Percentiles rank a stretch among this genome's conserved stretches.
Conservation (phyloP, 23 tunicate species). For the Diplosoma virens region DNA sequence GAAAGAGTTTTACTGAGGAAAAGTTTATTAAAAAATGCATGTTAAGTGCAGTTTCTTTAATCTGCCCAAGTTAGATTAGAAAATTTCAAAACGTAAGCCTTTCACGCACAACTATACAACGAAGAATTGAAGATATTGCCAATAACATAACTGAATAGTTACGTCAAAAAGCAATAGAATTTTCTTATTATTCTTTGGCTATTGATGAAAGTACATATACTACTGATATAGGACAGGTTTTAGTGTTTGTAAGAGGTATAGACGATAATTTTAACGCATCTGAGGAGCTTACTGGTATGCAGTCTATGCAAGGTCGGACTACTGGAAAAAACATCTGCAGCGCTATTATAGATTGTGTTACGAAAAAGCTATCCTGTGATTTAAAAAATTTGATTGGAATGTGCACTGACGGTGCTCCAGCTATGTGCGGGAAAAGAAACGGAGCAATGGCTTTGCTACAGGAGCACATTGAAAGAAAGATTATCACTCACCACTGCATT, state of each 20-base stretch:
- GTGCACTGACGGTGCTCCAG: constrained; percentile 59
- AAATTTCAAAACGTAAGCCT: constrained; percentile 23
- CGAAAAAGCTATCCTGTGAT: constrained; percentile 39
- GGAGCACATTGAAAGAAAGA: constrained; percentile 31
- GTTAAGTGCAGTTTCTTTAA: constrained; percentile 17
- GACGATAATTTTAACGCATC: constrained; percentile 34
- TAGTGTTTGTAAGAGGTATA: constrained; percentile 50
- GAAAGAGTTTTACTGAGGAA: constrained; percentile 29
- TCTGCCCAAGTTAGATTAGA: constrained; percentile 17
- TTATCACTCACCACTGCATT: constrained; percentile 40
- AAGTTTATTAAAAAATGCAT: constrained; percentile 34
- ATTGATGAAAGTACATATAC: constrained; percentile 33
- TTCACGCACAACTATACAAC: constrained; percentile 42
- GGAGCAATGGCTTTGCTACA: constrained; percentile 47
- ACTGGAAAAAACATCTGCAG: constrained; percentile 48
- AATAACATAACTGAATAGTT: constrained; percentile 6
- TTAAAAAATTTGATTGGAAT: constrained; percentile 38
- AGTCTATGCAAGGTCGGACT: constrained; percentile 49
- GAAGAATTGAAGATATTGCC: constrained; percentile 45
- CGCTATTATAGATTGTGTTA: constrained; percentile 40
- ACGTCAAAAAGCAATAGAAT: neutral
- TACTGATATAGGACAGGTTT: constrained; percentile 37
- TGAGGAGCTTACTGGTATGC: constrained; percentile 51
- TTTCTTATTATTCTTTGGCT: constrained; percentile 34
- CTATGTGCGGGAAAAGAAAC: constrained; percentile 37